Percentiles rank a stretch among this genome's conserved stretches.
phyloP scores from a whole-genome alignment of 1,140 invertebrate species.

The Halictus rubicundus region DNA sequence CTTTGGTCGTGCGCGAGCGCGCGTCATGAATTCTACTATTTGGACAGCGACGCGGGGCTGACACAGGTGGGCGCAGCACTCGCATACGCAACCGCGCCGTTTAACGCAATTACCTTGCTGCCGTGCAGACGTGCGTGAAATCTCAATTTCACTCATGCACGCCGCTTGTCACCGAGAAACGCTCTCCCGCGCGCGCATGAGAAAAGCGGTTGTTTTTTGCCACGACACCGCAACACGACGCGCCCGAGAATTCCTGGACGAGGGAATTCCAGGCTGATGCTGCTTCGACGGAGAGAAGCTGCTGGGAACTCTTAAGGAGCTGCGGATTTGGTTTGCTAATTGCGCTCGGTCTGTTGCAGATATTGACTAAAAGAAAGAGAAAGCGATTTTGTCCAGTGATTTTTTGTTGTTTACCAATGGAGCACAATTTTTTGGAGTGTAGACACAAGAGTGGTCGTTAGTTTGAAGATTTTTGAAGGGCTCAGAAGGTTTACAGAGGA shows the following conservation, averaged over 20 bases:
- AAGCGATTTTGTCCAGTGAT: too few relatives aligned
- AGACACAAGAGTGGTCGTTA: too few relatives aligned
- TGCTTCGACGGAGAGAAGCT: background rate
- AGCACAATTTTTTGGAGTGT: too few relatives aligned
- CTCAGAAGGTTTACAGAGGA: too few relatives aligned
- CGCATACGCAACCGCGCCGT: constrained; percentile 66
- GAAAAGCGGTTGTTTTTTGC: constrained; percentile 19
- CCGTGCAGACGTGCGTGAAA: constrained; percentile 66
- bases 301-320: background rate
- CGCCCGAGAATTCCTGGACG: constrained; percentile 2
- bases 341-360: too few relatives aligned
- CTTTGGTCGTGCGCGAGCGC: background rate
- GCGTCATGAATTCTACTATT: constrained; percentile 64
- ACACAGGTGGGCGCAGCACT: constrained; percentile 60
- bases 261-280: background rate
- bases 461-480: too few relatives aligned
- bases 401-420: too few relatives aligned
- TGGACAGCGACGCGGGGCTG: constrained; percentile 39
- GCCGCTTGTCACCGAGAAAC: constrained; percentile 23
- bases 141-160: constrained; percentile 56
- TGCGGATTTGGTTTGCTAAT: background rate
- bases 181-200: background rate
- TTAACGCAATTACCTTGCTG: constrained; percentile 69
- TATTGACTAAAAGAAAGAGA: too few relatives aligned
- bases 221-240: constrained; percentile 14